Evolutionary conservation across 64 coral and sea anemone species (phyloP).

Genomic region (Hydrozoanthus tunicans): DNA sequence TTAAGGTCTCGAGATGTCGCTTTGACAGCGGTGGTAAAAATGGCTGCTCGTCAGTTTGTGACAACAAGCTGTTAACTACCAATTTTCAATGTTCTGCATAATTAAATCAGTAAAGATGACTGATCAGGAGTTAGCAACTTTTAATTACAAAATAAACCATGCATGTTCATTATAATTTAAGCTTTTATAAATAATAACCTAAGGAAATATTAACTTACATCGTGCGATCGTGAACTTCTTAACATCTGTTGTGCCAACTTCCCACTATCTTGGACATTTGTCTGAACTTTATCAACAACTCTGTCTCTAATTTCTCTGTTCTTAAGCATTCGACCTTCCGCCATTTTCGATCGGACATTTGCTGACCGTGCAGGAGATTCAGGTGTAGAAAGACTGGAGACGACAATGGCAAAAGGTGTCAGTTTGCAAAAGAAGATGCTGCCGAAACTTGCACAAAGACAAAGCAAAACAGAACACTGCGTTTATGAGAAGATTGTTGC

Average conservation of each 20-base stretch:
- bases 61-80: neutral
- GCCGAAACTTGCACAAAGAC: too few relatives aligned
- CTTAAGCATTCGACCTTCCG: slow-evolving; percentile 51
- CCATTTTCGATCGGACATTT: slow-evolving; percentile 49
- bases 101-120: neutral
- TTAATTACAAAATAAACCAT: too few relatives aligned
- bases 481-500: neutral
- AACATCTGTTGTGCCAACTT: slow-evolving; percentile 83
- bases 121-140: too few relatives aligned
- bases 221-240: slow-evolving; percentile 82
- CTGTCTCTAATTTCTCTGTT: slow-evolving; percentile 83
- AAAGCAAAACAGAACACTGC: neutral
- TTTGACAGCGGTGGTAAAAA: too few relatives aligned
- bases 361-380: neutral
- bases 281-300: slow-evolving; percentile 70
- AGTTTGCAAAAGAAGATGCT: neutral
- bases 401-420: neutral
- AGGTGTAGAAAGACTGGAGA: slow-evolving; percentile 10
- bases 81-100: neutral
- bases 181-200: too few relatives aligned
- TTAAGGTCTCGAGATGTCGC: too few relatives aligned
- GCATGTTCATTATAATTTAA: too few relatives aligned
- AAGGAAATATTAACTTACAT: slow-evolving; percentile 48
- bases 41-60: neutral
- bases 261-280: slow-evolving; percentile 80